These are phyloP conservation scores for Tupaia tana DNA, from an alignment of 2,113 vertebrate species.

Conservation along the genomic window DNA sequence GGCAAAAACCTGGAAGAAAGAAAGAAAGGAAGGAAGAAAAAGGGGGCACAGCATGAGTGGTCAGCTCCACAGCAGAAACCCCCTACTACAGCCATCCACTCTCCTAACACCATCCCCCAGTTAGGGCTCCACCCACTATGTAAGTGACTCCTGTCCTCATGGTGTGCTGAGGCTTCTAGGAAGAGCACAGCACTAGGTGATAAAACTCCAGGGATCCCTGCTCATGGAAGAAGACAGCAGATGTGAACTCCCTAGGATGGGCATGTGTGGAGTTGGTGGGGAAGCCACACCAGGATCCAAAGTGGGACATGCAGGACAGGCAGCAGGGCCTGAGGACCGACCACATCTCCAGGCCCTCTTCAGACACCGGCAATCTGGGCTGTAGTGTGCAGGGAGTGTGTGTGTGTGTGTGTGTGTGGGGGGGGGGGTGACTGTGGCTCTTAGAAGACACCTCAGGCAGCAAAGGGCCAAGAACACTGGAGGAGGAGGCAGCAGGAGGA, in stretches of 20 bases:
- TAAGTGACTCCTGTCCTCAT: background rate
- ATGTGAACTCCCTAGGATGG: background rate
- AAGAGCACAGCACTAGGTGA: background rate
- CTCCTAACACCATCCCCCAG: background rate
- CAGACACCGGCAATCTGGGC: background rate
- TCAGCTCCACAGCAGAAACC: background rate
- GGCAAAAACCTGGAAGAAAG: background rate
- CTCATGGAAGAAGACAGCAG: background rate
- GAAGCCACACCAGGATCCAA: background rate
- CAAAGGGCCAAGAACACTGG: background rate
- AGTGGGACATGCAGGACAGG: background rate
- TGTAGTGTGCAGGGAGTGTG: background rate
- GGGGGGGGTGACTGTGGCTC: too few species aligned
- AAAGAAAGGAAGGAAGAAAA: background rate
- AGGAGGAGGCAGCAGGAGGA: background rate
- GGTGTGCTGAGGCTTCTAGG: background rate
- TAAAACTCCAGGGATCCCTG: background rate
- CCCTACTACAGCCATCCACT: background rate
- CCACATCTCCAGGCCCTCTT: background rate
- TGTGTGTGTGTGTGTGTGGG: background rate
- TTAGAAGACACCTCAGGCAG: background rate
- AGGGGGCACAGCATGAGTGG: background rate
- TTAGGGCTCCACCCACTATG: background rate
- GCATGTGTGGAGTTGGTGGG: background rate
- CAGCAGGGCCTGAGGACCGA: fast-evolving